Conservation (phyloP, 2,797 vertebrate species). For the Amblyraja radiata region DNA sequence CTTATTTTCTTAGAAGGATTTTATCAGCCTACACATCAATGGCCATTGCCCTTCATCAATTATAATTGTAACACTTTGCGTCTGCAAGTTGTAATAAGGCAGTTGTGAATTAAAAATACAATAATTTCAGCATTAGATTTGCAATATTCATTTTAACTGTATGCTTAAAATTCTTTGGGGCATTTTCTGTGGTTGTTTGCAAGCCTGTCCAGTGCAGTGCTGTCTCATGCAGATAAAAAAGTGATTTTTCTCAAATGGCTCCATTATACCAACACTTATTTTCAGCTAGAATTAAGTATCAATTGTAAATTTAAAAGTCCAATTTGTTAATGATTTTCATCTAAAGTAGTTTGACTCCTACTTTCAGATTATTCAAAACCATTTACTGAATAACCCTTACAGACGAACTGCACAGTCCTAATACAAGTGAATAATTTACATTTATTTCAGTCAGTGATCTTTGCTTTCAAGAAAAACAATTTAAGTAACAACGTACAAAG, state of each 20-base stretch:
- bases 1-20: not conserved
- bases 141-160: not conserved
- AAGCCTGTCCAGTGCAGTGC: not conserved
- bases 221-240: not conserved
- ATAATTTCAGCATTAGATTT: not conserved
- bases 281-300: not conserved
- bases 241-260: not conserved
- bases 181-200: not conserved
- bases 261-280: not conserved
- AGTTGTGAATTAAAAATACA: not conserved
- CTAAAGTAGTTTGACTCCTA: not conserved
- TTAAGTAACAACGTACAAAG: not conserved
- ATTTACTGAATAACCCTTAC: not conserved
- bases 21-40: not conserved
- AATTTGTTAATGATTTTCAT: not conserved
- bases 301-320: not conserved
- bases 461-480: not conserved
- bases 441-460: not conserved
- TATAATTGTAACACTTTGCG: not conserved
- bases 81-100: not conserved
- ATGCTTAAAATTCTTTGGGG: not conserved
- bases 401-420: not conserved
- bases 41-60: not conserved
- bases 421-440: not conserved
- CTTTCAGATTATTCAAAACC: not conserved